Evolutionary conservation across 2,888 invertebrate species (phyloP).

Genomic region (Hyposoter dolosus): DNA sequence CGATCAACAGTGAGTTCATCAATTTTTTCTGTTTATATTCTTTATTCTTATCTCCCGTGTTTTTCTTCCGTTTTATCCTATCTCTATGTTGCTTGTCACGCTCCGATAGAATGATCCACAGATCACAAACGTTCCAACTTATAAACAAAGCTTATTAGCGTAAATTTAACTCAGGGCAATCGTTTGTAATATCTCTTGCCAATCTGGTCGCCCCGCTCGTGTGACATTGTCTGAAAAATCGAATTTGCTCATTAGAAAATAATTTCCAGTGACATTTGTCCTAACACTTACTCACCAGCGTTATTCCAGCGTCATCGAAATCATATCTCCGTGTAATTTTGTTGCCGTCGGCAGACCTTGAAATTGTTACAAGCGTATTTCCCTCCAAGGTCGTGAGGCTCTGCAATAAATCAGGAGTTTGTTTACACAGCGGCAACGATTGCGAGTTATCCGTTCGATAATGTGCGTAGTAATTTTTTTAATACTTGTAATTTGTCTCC

Average conservation of each 20-base stretch:
- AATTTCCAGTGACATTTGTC: background rate
- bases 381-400: constrained; percentile 86
- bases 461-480: background rate
- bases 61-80: background rate
- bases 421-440: background rate
- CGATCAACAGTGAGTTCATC: constrained; percentile 89
- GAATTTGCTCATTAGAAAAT: constrained; percentile 46
- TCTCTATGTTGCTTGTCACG: background rate
- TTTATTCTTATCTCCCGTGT: constrained; percentile 1
- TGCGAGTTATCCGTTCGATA: background rate
- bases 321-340: constrained; percentile 84
- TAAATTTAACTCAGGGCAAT: constrained; percentile 69
- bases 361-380: constrained; percentile 85
- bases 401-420: constrained; percentile 82
- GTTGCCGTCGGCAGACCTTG: constrained; percentile 82
- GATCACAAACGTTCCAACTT: background rate
- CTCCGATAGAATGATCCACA: background rate
- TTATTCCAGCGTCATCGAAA: constrained; percentile 82
- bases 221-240: constrained; percentile 87
- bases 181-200: constrained; percentile 87
- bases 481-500: constrained; percentile 85
- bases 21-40: constrained; percentile 30
- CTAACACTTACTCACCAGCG: constrained; percentile 76
- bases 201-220: constrained; percentile 85
- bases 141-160: background rate